Base-by-base conservation (phyloP, 2,797 vertebrate species). In the Salarias fasciatus region DNA sequence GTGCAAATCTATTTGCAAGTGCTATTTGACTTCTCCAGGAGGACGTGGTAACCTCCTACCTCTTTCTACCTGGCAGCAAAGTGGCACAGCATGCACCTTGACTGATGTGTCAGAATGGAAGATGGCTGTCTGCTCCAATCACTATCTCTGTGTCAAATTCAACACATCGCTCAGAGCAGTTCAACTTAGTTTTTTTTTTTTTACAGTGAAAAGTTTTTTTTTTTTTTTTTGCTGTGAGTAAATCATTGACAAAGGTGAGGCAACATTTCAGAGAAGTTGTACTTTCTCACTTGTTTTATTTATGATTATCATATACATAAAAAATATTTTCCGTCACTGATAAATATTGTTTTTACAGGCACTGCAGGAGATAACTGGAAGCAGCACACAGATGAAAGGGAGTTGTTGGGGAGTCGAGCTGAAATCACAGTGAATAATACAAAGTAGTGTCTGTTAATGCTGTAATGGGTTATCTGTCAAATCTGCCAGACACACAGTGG, bases 31-130 rank as follows among this genome's bases (percentile, higher is more conserved):
- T 53, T 63, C 53, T 74, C 51, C 53, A 64, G 28, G 14, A 42
- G 38, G 18, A 41, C 37, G 11, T 35, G 31, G 45, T 80, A 63
- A 59, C 50, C 69, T 79, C 79, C 49, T 53, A 54, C 50, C 44
- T 54, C 50, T 60, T 48, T 33, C 41, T 38, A n/a, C 57, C 60
- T 76, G 59, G 53, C 52, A 76, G 71, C 54, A 72, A 53, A 77
- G 79, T 53, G 12, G 43, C 52, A 70, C 31, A 45, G 36, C 56
- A 56, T 55, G 48, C 60, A 68, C 58, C 43, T 69, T 64, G 68
- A 79, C 50, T 74, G 64, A 75, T 53, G 37, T 76, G 60, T 75
- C 72, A 79, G 38, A 65, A 62, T 30, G 52, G 37, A 71, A 53
- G 40, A 69, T 5, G 11, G 33, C 57, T 75, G 75, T 82, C 78